Evolutionary conservation across 2,888 invertebrate species (phyloP).

Genomic region (Mycalesis mineus): DNA sequence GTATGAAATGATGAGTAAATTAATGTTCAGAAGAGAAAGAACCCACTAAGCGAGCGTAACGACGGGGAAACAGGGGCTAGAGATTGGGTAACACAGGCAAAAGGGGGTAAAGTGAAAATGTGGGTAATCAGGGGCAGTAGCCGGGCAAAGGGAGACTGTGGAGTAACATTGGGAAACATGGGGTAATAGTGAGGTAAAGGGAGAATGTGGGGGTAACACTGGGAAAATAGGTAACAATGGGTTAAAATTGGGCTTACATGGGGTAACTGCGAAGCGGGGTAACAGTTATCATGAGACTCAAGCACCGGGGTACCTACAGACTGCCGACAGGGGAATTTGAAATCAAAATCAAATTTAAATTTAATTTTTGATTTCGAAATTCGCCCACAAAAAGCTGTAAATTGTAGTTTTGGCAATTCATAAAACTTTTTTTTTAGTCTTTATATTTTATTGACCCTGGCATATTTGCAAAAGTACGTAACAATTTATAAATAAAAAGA

Average conservation of each 20-base stretch:
- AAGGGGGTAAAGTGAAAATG: conserved; percentile 27
- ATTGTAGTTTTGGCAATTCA: conserved; percentile 12
- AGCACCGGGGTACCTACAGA: conserved; percentile 32
- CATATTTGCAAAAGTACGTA: no score
- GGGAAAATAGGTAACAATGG: background rate
- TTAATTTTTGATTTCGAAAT: conserved; percentile 13
- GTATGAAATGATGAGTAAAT: conserved; percentile 10
- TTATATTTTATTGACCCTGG: no score
- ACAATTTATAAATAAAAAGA: no score
- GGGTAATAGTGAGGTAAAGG: conserved; percentile 22
- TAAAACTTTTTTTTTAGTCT: background rate
- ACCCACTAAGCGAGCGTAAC: conserved; percentile 31
- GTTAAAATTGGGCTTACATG: conserved; percentile 13
- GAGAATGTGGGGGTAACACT: no score
- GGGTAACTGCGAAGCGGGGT: conserved; percentile 27
- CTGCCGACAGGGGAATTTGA: conserved; percentile 14
- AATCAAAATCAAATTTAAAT: conserved; percentile 6
- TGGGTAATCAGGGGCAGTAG: no score
- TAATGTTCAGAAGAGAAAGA: conserved; percentile 16
- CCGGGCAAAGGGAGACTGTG: no score
- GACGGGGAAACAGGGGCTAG: conserved; percentile 9
- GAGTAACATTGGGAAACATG: background rate
- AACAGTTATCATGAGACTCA: conserved; percentile 24
- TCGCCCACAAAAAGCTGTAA: conserved; percentile 1
- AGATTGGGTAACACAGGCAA: conserved; percentile 20